phyloP scores from a whole-genome alignment of 1,140 invertebrate genomes.

The Lepidurus packardi region DNA sequence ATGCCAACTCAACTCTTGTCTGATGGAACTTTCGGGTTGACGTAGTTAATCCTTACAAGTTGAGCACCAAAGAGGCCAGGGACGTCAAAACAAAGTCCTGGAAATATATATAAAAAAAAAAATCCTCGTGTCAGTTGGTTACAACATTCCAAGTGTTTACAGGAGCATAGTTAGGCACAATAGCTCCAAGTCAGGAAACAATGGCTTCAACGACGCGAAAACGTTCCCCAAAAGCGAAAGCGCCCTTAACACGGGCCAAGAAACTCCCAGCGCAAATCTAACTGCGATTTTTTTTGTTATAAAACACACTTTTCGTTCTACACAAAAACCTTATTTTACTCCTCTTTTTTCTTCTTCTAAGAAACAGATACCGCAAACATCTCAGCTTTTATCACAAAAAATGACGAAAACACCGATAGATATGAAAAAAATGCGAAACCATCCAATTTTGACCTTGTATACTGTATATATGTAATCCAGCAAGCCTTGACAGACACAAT shows the following conservation, averaged over 20 bases:
- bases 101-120: neutral
- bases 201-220: constrained; percentile 2
- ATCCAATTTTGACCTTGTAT: neutral
- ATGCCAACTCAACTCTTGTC: no score
- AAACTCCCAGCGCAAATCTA: neutral
- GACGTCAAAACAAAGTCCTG: neutral
- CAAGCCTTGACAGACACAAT: neutral
- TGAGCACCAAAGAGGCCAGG: no score
- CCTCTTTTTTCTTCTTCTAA: no score
- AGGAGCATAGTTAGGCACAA: neutral
- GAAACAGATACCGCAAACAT: no score
- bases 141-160: constrained; percentile 5
- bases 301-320: no score
- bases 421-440: neutral
- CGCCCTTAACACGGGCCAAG: neutral
- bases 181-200: neutral
- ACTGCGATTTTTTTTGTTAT: neutral
- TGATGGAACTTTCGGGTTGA: no score
- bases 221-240: constrained; percentile 2
- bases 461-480: neutral
- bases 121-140: neutral
- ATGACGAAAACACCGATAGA: neutral
- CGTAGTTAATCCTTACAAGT: no score
- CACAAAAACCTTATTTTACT: no score
- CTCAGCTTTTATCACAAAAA: no score